phyloP scores from a whole-genome alignment of 2,113 vertebrate genomes.

The Mormoops blainvillei region DNA sequence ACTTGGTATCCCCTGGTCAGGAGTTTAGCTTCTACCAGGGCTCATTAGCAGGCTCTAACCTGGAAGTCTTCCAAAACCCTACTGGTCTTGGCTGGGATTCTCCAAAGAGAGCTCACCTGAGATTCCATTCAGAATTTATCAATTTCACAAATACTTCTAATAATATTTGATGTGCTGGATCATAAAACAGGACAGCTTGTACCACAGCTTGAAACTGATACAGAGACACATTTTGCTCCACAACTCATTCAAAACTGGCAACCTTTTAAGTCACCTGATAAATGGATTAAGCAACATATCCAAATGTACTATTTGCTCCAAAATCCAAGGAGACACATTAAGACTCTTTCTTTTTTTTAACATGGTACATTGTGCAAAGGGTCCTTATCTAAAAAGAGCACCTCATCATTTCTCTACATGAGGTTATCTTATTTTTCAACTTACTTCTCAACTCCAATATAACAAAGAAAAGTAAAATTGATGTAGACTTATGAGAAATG shows the following conservation, averaged over 20 bases:
- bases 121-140: background rate
- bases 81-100: background rate
- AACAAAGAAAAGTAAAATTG: background rate
- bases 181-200: conserved; percentile 5
- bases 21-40: background rate
- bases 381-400: background rate
- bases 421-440: accelerated
- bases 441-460: background rate
- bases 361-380: accelerated
- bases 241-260: background rate
- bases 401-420: background rate
- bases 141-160: background rate
- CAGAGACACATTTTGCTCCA: background rate
- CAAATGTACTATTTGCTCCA: background rate
- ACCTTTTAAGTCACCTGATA: background rate
- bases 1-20: background rate
- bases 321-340: background rate
- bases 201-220: background rate
- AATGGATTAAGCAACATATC: background rate
- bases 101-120: background rate
- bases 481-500: background rate
- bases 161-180: background rate
- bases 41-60: background rate
- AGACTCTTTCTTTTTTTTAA: background rate
- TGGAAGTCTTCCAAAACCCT: background rate